phyloP scores from a whole-genome alignment of 2,888 invertebrate genomes.

The Drosophila hamatofila region DNA sequence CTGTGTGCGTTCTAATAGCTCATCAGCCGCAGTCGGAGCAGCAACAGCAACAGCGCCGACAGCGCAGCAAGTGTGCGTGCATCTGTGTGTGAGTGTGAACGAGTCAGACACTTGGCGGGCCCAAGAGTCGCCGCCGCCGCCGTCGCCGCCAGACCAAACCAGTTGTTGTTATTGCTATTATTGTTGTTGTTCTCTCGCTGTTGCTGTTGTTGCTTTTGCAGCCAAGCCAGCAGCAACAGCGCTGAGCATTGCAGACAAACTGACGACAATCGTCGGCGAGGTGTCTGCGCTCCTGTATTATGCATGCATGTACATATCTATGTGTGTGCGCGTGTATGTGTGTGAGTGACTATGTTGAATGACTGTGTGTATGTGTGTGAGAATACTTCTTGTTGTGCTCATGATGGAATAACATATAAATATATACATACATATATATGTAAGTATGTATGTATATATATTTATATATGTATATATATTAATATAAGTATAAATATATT shows the following conservation, averaged over 20 bases:
- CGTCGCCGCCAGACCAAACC: constrained; percentile 51
- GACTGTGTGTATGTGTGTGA: constrained; percentile 21
- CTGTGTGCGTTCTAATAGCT: constrained; percentile 61
- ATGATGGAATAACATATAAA: constrained; percentile 11
- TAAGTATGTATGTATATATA: not conserved
- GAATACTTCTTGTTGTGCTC: constrained; percentile 52
- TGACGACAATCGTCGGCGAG: constrained; percentile 80
- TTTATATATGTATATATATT: constrained; percentile 12
- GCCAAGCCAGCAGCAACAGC: constrained; percentile 40
- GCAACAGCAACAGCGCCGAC: constrained; percentile 14
- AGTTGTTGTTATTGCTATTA: constrained; percentile 43
- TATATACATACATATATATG: not conserved
- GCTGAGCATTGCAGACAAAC: constrained; percentile 78
- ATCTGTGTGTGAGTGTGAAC: constrained; percentile 59
- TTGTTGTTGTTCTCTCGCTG: constrained; percentile 25
- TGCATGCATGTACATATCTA: constrained; percentile 47
- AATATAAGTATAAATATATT: constrained; percentile 4
- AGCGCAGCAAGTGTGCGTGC: constrained; percentile 62
- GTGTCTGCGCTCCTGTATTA: constrained; percentile 74
- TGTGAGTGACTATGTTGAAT: constrained; percentile 24
- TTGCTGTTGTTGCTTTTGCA: constrained; percentile 39
- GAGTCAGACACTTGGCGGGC: constrained; percentile 70
- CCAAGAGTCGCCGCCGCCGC: constrained; percentile 41
- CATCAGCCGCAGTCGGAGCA: constrained; percentile 49
- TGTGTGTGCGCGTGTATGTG: constrained; percentile 20